Base-by-base conservation (phyloP, 2,797 vertebrate genomes). In the Rhinella marina region DNA sequence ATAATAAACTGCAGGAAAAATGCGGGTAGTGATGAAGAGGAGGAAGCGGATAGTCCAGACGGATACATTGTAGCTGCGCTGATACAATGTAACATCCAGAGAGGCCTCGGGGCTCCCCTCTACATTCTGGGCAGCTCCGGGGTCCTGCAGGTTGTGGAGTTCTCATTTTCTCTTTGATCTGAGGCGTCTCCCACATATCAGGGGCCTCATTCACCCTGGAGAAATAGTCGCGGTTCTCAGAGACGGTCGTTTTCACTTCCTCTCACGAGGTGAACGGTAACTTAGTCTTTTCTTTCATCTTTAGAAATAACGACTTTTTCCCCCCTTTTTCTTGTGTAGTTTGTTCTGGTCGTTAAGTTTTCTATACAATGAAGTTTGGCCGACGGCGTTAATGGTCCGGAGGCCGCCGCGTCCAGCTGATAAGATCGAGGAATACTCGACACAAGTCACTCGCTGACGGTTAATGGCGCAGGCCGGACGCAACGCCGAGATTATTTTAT, bases 201-300 rank as follows among this genome's bases (percentile, higher is more conserved):
- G 68, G 17, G 25, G 1, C 66, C 0, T 32, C 7, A 19, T 72
- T 2, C 27, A 1, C 9, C 9, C 29, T 78, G 52, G 9, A 83
- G 73, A 79, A 32, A 78, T 66, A 27, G 32, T 80, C 29, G 11
- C 56, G 91, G 90, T 93, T 92, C 87, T 92, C 92, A 81, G 88
- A 90, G 91, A 91, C 86, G 90, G 92, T 92, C 84, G 87, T 92
- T 92, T 90, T 83, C 4, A 29, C 89, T 62, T 68, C 66, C n/a
- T 89, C 92, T 91, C 90, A 93, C 92, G 92, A 91, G 29, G 56
- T 14, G 88, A 92, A 86, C 90, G 89, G 92, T 94, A 92, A 91
- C 94, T 96, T 96, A 94, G 93, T 94, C 92, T 95, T 94, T 94
- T 92, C 93, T 95, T 96, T 95, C 93, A 94, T 95, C 92, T 94